These are phyloP conservation scores for Trididemnum clinides DNA, from an alignment of 23 tunicate species.

Conservation along the genomic window DNA sequence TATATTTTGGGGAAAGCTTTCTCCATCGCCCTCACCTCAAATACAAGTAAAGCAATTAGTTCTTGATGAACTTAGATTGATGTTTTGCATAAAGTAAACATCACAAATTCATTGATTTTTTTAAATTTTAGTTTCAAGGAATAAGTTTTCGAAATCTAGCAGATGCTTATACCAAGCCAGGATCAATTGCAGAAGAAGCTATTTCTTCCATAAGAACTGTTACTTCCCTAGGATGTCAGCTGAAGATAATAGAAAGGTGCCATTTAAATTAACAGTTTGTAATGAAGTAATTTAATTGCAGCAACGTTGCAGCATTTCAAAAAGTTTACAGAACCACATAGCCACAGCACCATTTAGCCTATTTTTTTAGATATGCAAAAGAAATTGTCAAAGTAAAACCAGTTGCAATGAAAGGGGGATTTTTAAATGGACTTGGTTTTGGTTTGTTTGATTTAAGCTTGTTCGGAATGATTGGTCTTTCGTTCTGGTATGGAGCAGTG, in stretches of 20 bases:
- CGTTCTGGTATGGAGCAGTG: slow-evolving; percentile 46
- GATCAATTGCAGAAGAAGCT: slow-evolving; percentile 70
- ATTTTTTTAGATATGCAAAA: background rate
- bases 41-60: too few species aligned
- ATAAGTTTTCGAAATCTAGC: too few species aligned
- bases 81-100: too few species aligned
- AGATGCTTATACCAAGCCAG: slow-evolving; percentile 57
- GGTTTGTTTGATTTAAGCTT: slow-evolving; percentile 11
- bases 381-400: slow-evolving; percentile 1
- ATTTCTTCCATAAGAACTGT: slow-evolving; percentile 73
- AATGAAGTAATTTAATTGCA: too few species aligned
- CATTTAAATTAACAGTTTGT: background rate
- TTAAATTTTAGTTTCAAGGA: too few species aligned
- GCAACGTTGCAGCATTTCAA: too few species aligned
- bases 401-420: background rate
- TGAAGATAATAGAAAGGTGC: slow-evolving; percentile 40
- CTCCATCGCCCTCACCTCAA: too few species aligned
- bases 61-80: too few species aligned
- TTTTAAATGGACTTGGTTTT: slow-evolving; percentile 1
- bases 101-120: too few species aligned
- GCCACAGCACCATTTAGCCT: too few species aligned
- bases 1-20: too few species aligned
- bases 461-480: slow-evolving; percentile 27
- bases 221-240: slow-evolving; percentile 51
- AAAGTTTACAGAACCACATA: too few species aligned